These are phyloP conservation scores for Rhogogaster chlorosoma DNA, from an alignment of 2,888 invertebrate genomes.

Conservation along the genomic window DNA sequence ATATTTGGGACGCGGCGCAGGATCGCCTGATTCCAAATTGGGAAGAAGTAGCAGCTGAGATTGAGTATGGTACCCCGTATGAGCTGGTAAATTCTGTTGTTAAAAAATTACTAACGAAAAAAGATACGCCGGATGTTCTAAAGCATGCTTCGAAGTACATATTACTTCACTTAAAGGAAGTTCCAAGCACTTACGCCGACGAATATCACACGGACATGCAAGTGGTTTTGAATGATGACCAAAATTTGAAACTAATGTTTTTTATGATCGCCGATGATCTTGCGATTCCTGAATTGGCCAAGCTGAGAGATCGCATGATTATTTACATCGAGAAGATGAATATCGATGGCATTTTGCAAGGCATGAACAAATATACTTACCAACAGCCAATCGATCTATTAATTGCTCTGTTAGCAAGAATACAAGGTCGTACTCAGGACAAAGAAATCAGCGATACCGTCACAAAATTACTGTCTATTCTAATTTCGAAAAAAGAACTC, in stretches of 20 bases:
- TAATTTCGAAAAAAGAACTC: slow-evolving; percentile 53
- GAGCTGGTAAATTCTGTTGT: slow-evolving; percentile 53
- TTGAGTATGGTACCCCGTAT: slow-evolving; percentile 52
- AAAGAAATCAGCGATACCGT: slow-evolving; percentile 48
- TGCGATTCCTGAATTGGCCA: slow-evolving; percentile 44
- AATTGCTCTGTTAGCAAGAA: slow-evolving; percentile 57
- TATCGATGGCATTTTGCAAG: slow-evolving; percentile 38
- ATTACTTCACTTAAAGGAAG: slow-evolving; percentile 53
- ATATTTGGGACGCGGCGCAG: slow-evolving; percentile 54
- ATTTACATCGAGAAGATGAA: slow-evolving; percentile 32
- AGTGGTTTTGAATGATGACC: slow-evolving; percentile 39
- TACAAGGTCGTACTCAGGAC: slow-evolving; percentile 50
- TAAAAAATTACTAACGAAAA: slow-evolving; percentile 48
- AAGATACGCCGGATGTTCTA: slow-evolving; percentile 38
- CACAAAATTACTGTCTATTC: slow-evolving; percentile 54
- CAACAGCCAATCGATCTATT: slow-evolving; percentile 57
- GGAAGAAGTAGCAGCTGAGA: slow-evolving; percentile 13
- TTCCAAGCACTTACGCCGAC: slow-evolving; percentile 24
- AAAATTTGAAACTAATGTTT: slow-evolving; percentile 55
- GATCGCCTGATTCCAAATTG: slow-evolving; percentile 55
- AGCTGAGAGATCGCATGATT: slow-evolving; percentile 55
- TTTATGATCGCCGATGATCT: slow-evolving; percentile 54
- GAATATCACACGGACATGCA: slow-evolving; percentile 44
- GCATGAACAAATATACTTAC: slow-evolving; percentile 57
- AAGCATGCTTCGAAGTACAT: slow-evolving; percentile 58